Base-by-base conservation (phyloP, 2,797 vertebrate species). In the Pagetopsis macropterus region DNA sequence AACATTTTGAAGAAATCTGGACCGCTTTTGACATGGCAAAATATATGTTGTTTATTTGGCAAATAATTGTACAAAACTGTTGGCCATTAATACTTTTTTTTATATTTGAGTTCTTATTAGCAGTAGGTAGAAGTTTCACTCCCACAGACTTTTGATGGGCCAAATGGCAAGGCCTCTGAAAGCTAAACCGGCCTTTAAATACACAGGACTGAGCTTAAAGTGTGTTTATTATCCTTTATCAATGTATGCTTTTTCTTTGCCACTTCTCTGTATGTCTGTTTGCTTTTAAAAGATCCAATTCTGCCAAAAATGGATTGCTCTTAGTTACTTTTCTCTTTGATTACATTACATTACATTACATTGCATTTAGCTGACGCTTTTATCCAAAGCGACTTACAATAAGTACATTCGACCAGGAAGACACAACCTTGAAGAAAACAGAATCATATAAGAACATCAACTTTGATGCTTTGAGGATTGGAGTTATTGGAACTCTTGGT, bases 31-130 rank as follows among this genome's bases (percentile, higher is more conserved):
- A 78, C 59, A 76, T 64, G 49, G 43, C 76, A 80, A 73, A 67
- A 37, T 45, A 1, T 50, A 69, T 15, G 77, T 79, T 15, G 77
- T 79, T 86, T 57, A 76, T 60, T 61, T 70, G 79, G 82, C 81
- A 70, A 79, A 76, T 83, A 79, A 54, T 56, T 51, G 44, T 50
- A 78, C 73, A 70, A 78, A 86, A 82, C 64, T 55, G 58, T 51
- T 69, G 46, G 27, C 54, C 44, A 12, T 89, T 78, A 75, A 65
- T 84, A 65, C 70, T 70, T 68, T 68, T 68, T 72, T 68, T 52
- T 58, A 68, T 72, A 58, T 78, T 67, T 80, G 7, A 54, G 16
- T 55, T 79, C 61, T 76, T 59, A 58, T 85, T 79, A 71, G 60
- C 72, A 57, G n/a, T 23, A 75, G 50, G 69, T 62, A 40, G 49